Evolutionary conservation across 2,888 invertebrate species (phyloP).

Genomic region (Anticlea derivata): DNA sequence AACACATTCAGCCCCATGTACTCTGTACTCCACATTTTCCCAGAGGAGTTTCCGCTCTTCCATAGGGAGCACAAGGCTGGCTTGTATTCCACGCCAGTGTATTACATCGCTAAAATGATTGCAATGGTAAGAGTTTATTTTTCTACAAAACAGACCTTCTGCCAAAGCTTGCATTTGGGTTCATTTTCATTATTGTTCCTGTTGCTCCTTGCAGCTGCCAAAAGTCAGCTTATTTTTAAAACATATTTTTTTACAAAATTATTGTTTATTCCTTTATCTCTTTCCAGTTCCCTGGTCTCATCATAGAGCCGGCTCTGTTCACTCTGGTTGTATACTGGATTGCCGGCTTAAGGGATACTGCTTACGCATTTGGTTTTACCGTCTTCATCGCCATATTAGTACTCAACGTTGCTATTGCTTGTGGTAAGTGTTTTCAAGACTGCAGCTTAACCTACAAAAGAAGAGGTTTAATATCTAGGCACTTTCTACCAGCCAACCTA

Average conservation of each 20-base stretch:
- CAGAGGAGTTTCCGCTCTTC: conserved; percentile 91
- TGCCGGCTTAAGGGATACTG: conserved; percentile 88
- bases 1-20: conserved; percentile 97
- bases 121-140: conserved; percentile 90
- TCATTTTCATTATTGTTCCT: background rate
- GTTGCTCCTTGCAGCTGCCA: background rate
- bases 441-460: no score
- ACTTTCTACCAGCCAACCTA: no score
- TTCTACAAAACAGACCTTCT: no score
- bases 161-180: no score
- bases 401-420: conserved; percentile 94
- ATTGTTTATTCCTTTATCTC: background rate
- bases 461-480: no score
- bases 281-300: conserved; percentile 90
- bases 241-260: no score
- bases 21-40: conserved; percentile 92
- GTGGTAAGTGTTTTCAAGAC: conserved; percentile 82
- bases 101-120: conserved; percentile 91
- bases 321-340: conserved; percentile 93
- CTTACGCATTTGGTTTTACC: conserved; percentile 88
- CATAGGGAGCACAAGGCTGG: conserved; percentile 92
- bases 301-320: conserved; percentile 93
- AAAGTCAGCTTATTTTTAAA: no score
- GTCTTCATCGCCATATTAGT: conserved; percentile 88
- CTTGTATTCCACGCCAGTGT: conserved; percentile 90